These are phyloP conservation scores for Oligia latruncula DNA, from an alignment of 2,888 invertebrate genomes.

Conservation along the genomic window DNA sequence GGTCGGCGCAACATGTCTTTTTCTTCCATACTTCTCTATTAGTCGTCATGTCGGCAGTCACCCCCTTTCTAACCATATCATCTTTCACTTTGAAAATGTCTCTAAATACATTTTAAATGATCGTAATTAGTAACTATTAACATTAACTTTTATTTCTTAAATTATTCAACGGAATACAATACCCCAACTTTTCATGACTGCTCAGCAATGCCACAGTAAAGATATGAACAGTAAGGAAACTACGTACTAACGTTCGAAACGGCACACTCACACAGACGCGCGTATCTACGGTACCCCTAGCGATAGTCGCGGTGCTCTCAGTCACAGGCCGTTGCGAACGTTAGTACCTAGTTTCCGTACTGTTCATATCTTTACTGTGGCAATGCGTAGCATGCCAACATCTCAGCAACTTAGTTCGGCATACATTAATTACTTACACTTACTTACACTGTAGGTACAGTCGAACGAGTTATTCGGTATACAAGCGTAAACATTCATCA, in stretches of 20 bases:
- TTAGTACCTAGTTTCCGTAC: no score
- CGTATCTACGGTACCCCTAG: no score
- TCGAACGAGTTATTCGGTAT: not conserved
- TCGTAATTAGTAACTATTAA: not conserved
- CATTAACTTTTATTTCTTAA: not conserved
- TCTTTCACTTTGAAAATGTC: not conserved
- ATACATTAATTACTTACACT: not conserved
- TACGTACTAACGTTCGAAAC: no score
- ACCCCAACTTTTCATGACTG: not conserved
- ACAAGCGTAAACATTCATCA: not conserved
- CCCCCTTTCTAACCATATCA: not conserved
- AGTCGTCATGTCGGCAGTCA: not conserved
- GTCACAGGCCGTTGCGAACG: no score
- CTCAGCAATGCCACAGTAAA: not conserved
- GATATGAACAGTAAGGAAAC: no score
- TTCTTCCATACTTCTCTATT: not conserved
- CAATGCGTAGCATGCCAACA: not conserved
- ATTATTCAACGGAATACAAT: not conserved
- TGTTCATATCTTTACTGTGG: no score
- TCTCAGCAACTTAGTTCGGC: not conserved
- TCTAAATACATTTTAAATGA: not conserved
- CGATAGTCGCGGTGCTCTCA: no score
- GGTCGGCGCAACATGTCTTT: not conserved
- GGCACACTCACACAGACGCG: no score
- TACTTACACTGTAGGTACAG: not conserved